Base-by-base conservation (phyloP, 2,113 vertebrate genomes). In the Lates calcarifer region DNA sequence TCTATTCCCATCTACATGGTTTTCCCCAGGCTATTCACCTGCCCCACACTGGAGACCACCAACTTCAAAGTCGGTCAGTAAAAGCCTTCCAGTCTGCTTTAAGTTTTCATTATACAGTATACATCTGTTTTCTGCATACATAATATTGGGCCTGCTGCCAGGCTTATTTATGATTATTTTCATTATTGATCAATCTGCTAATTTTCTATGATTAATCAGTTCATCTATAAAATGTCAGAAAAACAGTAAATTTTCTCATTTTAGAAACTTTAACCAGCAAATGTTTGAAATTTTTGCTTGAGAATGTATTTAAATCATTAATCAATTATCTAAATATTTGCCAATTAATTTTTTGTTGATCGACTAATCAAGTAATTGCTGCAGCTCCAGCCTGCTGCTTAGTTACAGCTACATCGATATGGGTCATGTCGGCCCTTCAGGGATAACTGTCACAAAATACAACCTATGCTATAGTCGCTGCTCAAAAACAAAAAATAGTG, bases 31-130 rank as follows among this genome's bases (percentile, higher is more conserved):
- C 92, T 99, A 1, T 99, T 99, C 95, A 99, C 98, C 81, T 98
- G 97, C 89, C 97, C 98, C 2, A 99, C 97, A 0, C 90, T 99
- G 84, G 97, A 99, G 91, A 99, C 98, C 6, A 98, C 98, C 79
- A 99, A 99, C 94, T 99, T 99, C 92, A 99, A 99, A 98, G 96
- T 99, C 0, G 97, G 98, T 99, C 63, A 93, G 90, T 89, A 5
- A 56, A 70, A 5, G n/a, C 5, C 37, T 31, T 9, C 9, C 5
- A n/a, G 12, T 39, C 29, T 31, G 20, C 10, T 41, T 22, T 28
- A 37, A 10, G 31, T 41, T 39, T 39, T 63, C 2, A 63, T 41
- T 13, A 10, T 33, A 33, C 33, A 33, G 6, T 35, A 35, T 35
- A 13, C 2, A 39, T 11, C n/a, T n/a, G n/a, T n/a, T n/a, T n/a